Percentiles rank a stretch among this genome's conserved stretches.
Conservation (phyloP, 2,797 vertebrate genomes). For the Sebastes melanostomus region DNA sequence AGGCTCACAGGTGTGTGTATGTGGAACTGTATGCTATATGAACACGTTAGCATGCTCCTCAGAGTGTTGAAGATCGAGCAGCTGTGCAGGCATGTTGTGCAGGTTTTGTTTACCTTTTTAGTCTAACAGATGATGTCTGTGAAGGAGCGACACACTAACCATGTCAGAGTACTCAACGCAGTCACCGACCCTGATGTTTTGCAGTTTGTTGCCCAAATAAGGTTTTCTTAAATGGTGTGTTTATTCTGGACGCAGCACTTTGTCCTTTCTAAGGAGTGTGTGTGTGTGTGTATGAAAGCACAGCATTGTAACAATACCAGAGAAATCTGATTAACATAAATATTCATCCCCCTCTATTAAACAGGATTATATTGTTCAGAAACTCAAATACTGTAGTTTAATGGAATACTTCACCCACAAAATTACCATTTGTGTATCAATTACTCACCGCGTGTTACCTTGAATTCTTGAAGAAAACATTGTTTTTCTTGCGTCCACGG, state of each 20-base stretch:
- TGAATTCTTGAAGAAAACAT: too few species aligned
- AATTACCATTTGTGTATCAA: neutral
- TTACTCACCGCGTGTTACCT: neutral
- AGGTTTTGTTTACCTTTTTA: constrained; percentile 26
- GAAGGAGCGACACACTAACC: constrained; percentile 26
- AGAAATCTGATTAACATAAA: neutral
- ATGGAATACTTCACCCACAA: neutral
- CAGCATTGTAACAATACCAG: neutral
- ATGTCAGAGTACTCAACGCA: constrained; percentile 11
- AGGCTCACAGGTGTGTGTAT: neutral
- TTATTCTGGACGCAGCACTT: neutral
- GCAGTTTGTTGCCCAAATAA: constrained; percentile 30
- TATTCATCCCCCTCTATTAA: neutral
- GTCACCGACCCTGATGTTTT: neutral
- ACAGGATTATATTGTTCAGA: neutral
- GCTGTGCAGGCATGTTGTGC: constrained; percentile 32
- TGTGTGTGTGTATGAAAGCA: neutral
- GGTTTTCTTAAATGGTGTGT: constrained; percentile 13
- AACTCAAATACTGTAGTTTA: neutral
- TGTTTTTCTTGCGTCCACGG: neutral
- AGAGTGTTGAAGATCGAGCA: neutral
- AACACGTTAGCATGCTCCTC: constrained; percentile 17
- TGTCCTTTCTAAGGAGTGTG: neutral
- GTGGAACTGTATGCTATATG: neutral
- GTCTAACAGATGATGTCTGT: constrained; percentile 15